Evolutionary conservation across 2,888 invertebrate genomes (phyloP), one percentile per base, ranked within the genome.

Genomic region (Oscheius onirici): DNA sequence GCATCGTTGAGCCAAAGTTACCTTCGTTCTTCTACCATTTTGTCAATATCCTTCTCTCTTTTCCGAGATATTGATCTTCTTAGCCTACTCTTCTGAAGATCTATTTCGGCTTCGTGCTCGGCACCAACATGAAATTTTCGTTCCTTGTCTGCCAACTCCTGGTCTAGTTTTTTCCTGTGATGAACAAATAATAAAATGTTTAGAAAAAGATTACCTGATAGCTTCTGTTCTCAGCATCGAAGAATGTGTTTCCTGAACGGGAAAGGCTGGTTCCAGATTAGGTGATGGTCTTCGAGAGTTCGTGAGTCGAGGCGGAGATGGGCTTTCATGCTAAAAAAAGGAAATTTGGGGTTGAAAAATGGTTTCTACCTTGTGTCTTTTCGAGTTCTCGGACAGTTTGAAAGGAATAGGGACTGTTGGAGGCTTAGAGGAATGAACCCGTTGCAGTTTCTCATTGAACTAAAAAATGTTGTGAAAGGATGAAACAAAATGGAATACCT

Each of bases 351-450:
- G n/a, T n/a, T n/a, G n/a, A n/a, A n/a, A n/a, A n/a, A n/a, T n/a
- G n/a, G n/a, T n/a, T 34, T 34, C 8, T 2, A 61, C 63, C 46
- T 44, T 46, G 24, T 66, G 66, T 11, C 54, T 15, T 41, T 66
- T 54, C 0, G 34, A 15, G 34, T 66, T 66, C 28, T 66, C 66
- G n/a, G 66, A 66, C 11, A 66, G 52, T 20, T 66, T 51, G 52
- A 66, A 66, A 13, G 66, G 66, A 43, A 66, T 20, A 6, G 66
- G 66, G 22, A 66, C 49, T 8, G 66, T 66, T 34, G 66, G 51
- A 3, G 51, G 66, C 40, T 66, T 66, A 2, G 34, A 46, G n/a
- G 63, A 41, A 40, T 22, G 22, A 10, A 49, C 54, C 11, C 41
- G 51, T 54, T 51, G 28, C 11, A 66, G 34, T 34, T 66, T 66